Percentiles rank a stretch among this genome's conserved stretches.
Evolutionary conservation across 2,797 vertebrate species (phyloP).

Genomic region (Botia almorhae): DNA sequence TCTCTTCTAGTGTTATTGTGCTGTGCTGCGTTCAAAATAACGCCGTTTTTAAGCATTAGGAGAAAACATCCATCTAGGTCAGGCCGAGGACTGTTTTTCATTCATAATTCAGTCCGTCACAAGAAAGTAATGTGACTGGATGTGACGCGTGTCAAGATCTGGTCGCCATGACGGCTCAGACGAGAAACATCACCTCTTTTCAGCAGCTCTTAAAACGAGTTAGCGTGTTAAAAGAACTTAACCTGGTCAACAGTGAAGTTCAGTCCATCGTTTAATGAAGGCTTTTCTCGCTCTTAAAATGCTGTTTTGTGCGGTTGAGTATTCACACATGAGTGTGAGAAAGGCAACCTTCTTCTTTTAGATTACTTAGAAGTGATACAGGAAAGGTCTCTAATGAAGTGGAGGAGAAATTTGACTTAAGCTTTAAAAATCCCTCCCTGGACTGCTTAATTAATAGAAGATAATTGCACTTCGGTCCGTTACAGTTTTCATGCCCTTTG

Average conservation of each 20-base stretch:
- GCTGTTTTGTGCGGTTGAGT: neutral
- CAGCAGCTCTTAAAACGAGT: constrained; percentile 10
- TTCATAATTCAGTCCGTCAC: constrained; percentile 75
- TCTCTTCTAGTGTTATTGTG: neutral
- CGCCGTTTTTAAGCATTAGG: neutral
- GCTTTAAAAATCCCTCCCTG: no score
- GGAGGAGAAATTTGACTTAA: no score
- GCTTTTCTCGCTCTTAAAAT: neutral
- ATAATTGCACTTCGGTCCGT: no score
- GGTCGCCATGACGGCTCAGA: constrained; percentile 69
- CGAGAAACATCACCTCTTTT: constrained; percentile 59
- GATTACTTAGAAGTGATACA: no score
- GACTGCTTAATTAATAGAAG: no score
- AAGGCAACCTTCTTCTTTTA: no score
- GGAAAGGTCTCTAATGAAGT: no score
- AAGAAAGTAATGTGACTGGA: constrained; percentile 72
- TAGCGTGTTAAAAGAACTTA: constrained; percentile 39
- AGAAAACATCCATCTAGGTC: constrained; percentile 51
- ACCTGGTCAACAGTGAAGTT: constrained; percentile 34
- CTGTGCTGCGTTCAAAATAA: constrained; percentile 35
- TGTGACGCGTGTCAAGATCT: constrained; percentile 72
- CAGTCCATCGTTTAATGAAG: constrained; percentile 7
- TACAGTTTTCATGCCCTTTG: neutral
- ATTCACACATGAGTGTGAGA: no score
- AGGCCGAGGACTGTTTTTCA: constrained; percentile 53